Percentiles rank a stretch among this genome's conserved stretches.
Evolutionary conservation across 2,113 vertebrate genomes (phyloP).

Genomic region (Nothobranchius furzeri): DNA sequence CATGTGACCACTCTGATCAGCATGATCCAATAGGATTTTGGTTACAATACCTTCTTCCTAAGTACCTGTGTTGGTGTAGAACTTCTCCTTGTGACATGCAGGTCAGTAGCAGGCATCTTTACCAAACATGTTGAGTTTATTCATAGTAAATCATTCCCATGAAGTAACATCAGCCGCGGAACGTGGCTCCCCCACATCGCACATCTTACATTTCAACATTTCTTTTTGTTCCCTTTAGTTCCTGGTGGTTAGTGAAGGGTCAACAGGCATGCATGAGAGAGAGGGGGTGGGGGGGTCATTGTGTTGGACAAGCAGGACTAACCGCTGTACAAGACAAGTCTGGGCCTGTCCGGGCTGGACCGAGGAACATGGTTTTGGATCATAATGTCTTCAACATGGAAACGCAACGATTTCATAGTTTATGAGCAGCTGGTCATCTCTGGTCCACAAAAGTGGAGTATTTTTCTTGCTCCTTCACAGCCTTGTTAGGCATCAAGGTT

Average conservation of each 20-base stretch:
- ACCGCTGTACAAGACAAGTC: slow-evolving; percentile 74
- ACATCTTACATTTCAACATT: slow-evolving; percentile 27
- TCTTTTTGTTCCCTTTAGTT: slow-evolving; percentile 20
- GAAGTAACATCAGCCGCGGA: slow-evolving; percentile 27
- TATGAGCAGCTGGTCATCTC: background rate
- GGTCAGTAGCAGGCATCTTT: too few species aligned
- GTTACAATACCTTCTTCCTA: too few species aligned
- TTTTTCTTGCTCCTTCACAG: background rate
- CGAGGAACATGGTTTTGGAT: slow-evolving; percentile 26
- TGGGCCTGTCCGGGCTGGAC: slow-evolving; percentile 60
- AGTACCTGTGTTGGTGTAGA: too few species aligned
- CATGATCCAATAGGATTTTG: too few species aligned
- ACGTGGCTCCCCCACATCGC: slow-evolving; percentile 52
- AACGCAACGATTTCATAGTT: slow-evolving; percentile 12
- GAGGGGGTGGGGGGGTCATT: slow-evolving; percentile 58
- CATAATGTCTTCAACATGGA: slow-evolving; percentile 37
- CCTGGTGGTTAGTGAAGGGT: slow-evolving; percentile 49
- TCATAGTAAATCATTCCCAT: background rate
- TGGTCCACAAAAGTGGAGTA: background rate
- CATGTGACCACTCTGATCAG: too few species aligned
- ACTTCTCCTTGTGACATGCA: too few species aligned
- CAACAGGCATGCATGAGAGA: slow-evolving; percentile 39
- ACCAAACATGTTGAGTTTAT: background rate
- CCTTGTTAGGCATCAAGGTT: too few species aligned
- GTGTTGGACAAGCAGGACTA: slow-evolving; percentile 74